Evolutionary conservation across 1,140 invertebrate genomes (phyloP).

Genomic region (Cotesia chilonis): DNA sequence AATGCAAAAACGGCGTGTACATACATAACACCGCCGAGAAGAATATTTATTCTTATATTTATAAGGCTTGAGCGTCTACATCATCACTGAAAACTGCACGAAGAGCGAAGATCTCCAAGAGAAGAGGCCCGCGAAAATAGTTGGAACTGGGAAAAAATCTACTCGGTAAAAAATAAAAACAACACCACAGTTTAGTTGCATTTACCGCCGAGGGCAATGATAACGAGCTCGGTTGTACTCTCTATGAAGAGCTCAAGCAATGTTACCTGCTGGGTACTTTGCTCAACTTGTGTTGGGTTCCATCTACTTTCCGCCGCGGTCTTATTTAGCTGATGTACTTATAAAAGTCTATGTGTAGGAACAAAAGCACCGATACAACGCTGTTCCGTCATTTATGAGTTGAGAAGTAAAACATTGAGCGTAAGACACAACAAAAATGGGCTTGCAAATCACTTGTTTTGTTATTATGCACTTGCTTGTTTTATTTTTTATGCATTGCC

Average conservation of each 20-base stretch:
- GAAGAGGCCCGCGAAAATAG: conserved; percentile 22
- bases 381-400: conserved; percentile 17
- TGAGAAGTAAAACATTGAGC: not conserved
- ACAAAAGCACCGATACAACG: conserved; percentile 24
- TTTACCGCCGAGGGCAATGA: conserved; percentile 23
- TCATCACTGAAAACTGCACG: too few relatives aligned
- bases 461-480: not conserved
- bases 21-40: too few relatives aligned
- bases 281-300: not conserved
- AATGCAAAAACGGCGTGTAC: too few relatives aligned
- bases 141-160: not conserved
- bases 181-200: not conserved
- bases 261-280: not conserved
- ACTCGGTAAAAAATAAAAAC: not conserved
- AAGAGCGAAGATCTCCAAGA: conserved; percentile 2
- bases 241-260: not conserved
- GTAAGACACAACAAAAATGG: not conserved
- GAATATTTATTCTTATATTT: too few relatives aligned
- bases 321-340: not conserved
- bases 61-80: too few relatives aligned
- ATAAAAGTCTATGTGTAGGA: not conserved
- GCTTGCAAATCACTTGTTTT: too few relatives aligned
- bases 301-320: too few relatives aligned
- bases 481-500: not conserved
- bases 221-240: conserved; percentile 4